Conservation (phyloP, 2,113 vertebrate species). For the Accipiter cooperii region DNA sequence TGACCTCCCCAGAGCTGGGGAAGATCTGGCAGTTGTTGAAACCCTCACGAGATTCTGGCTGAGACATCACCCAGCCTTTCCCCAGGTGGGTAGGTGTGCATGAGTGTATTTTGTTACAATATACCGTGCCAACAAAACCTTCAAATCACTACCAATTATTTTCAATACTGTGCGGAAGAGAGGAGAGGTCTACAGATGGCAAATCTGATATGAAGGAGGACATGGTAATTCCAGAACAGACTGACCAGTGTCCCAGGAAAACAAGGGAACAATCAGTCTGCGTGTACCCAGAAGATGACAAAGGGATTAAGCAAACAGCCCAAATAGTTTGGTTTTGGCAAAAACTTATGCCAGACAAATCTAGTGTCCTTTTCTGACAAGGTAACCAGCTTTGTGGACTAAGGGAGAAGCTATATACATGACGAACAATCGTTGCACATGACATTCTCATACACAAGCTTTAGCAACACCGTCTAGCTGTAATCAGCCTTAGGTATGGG, state of each 20-base stretch:
- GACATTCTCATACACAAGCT: background rate
- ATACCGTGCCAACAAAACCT: background rate
- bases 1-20: background rate
- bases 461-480: background rate
- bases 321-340: background rate
- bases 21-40: background rate
- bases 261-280: background rate
- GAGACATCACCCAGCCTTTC: background rate
- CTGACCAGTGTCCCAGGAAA: background rate
- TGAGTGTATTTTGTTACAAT: background rate
- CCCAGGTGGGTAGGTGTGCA: background rate
- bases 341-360: background rate
- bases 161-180: background rate
- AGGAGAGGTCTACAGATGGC: background rate
- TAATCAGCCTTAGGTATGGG: background rate
- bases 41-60: rapidly evolving
- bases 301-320: background rate
- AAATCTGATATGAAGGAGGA: background rate
- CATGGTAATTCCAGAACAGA: background rate
- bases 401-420: background rate
- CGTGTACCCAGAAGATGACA: background rate
- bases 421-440: background rate
- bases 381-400: background rate
- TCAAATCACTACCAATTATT: background rate
- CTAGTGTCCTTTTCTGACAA: background rate